Conservation (phyloP, 2,888 invertebrate species). For the Choreutis nemorana region DNA sequence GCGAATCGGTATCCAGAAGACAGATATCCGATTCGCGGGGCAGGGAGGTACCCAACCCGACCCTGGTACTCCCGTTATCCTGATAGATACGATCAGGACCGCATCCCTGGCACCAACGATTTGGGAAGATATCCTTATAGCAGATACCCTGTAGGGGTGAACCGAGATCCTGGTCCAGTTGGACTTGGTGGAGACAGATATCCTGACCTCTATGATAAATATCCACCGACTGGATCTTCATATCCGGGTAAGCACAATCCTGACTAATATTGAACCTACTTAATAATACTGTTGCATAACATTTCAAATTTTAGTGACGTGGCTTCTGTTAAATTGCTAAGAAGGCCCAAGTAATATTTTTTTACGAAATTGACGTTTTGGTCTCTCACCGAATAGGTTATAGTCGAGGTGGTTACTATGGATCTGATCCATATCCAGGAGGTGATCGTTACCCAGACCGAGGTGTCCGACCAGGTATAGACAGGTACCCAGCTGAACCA, state of each 20-base stretch:
- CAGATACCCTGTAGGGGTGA: conserved; percentile 54
- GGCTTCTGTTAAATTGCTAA: no score
- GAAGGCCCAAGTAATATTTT: neutral
- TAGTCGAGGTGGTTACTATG: conserved; percentile 49
- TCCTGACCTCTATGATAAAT: conserved; percentile 61
- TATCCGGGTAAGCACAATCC: conserved; percentile 50
- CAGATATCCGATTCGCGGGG: conserved; percentile 35
- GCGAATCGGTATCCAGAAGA: conserved; percentile 35
- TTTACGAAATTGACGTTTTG: neutral
- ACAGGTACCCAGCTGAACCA: conserved; percentile 53
- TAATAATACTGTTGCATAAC: neutral
- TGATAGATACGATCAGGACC: conserved; percentile 59
- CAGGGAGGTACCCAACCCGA: conserved; percentile 31
- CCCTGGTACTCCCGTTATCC: conserved; percentile 43
- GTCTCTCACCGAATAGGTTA: no score
- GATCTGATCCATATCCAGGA: conserved; percentile 35
- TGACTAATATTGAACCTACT: conserved; percentile 1
- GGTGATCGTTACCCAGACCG: conserved; percentile 55
- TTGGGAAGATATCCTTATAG: conserved; percentile 55
- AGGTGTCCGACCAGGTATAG: conserved; percentile 52
- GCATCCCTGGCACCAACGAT: conserved; percentile 36
- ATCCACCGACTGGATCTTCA: conserved; percentile 66
- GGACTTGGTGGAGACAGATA: conserved; percentile 59
- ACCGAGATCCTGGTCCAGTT: conserved; percentile 55
- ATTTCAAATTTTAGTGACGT: no score